Evolutionary conservation across 2,888 invertebrate species (phyloP).

Genomic region (Diachrysia chrysitis): DNA sequence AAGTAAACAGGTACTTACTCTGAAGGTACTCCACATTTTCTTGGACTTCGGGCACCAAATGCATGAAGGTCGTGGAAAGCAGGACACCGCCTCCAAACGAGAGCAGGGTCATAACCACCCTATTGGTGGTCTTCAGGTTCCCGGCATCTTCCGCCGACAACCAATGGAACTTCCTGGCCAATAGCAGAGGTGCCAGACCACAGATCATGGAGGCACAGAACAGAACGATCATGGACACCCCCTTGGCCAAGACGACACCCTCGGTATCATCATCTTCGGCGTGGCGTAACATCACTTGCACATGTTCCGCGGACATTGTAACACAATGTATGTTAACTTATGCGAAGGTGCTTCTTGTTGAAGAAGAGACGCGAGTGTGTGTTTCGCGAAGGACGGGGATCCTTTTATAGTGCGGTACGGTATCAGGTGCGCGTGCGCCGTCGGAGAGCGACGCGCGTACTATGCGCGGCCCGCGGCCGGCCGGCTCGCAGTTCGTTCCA

Average conservation of each 20-base stretch:
- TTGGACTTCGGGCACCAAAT: slow-evolving; percentile 94
- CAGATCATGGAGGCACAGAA: slow-evolving; percentile 93
- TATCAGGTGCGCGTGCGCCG: slow-evolving; percentile 84
- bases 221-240: slow-evolving; percentile 93
- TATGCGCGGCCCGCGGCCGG: slow-evolving; percentile 65
- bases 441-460: slow-evolving; percentile 77
- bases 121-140: slow-evolving; percentile 84
- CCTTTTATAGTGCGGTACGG: slow-evolving; percentile 77
- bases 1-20: slow-evolving; percentile 71
- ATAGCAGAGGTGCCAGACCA: slow-evolving; percentile 92
- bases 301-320: slow-evolving; percentile 64
- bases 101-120: slow-evolving; percentile 90
- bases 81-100: slow-evolving; percentile 96
- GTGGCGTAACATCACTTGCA: slow-evolving; percentile 61
- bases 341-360: slow-evolving; percentile 34
- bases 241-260: slow-evolving; percentile 91
- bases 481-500: slow-evolving; percentile 69
- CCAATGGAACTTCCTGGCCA: slow-evolving; percentile 92
- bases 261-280: slow-evolving; percentile 75
- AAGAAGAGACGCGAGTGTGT: slow-evolving; percentile 63
- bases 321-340: slow-evolving; percentile 26
- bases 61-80: slow-evolving; percentile 94
- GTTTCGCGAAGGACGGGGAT: slow-evolving; percentile 64
- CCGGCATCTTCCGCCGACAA: slow-evolving; percentile 83
- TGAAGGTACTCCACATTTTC: slow-evolving; percentile 91